These are phyloP conservation scores for Pegoplata infirma DNA, from an alignment of 2,888 invertebrate species.

Conservation along the genomic window DNA sequence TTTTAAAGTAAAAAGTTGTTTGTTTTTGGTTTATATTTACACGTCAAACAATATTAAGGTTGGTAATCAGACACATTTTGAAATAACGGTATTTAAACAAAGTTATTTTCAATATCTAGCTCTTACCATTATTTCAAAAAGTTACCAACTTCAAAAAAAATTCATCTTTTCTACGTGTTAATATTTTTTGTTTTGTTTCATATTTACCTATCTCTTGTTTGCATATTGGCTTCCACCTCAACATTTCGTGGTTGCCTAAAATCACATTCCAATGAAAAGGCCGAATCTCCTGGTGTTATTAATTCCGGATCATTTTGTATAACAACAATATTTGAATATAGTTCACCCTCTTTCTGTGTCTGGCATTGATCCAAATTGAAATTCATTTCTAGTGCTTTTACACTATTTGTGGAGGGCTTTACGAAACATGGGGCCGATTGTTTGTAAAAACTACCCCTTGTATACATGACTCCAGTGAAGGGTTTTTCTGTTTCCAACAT, in stretches of 20 bases:
- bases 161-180: too few relatives aligned
- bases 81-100: too few relatives aligned
- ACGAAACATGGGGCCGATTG: conserved; percentile 81
- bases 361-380: conserved; percentile 81
- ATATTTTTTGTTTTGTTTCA: background rate
- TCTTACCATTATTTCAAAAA: too few relatives aligned
- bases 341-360: conserved; percentile 80
- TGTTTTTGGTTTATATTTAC: conserved; percentile 50
- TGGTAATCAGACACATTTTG: too few relatives aligned
- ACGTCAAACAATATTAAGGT: conserved; percentile 12
- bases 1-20: conserved; percentile 5
- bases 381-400: conserved; percentile 79
- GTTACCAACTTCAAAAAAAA: too few relatives aligned
- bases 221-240: conserved; percentile 80
- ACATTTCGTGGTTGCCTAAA: conserved; percentile 80
- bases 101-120: too few relatives aligned
- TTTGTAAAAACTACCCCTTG: conserved; percentile 81
- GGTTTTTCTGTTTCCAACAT: conserved; percentile 80
- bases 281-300: conserved; percentile 83
- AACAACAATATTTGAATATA: conserved; percentile 82
- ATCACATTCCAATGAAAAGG: conserved; percentile 83
- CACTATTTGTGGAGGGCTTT: conserved; percentile 78
- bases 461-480: conserved; percentile 82
- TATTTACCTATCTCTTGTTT: conserved; percentile 77
- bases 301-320: conserved; percentile 84